phyloP scores from a whole-genome alignment of 2,797 vertebrate genomes.

The Trematomus bernacchii region DNA sequence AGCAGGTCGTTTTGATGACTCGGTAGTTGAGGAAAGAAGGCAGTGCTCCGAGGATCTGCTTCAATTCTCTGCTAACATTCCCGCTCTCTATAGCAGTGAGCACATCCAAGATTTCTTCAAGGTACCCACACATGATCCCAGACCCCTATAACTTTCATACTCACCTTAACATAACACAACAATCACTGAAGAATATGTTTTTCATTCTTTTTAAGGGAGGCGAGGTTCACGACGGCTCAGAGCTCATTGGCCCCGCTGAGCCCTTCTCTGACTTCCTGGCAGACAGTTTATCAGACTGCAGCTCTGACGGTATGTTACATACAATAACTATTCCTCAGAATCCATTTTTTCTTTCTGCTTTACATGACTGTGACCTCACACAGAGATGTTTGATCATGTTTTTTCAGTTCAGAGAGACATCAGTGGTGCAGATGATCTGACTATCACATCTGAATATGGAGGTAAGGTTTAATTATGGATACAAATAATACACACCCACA shows the following conservation, averaged over 20 bases:
- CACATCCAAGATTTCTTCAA: slow-evolving; percentile 97
- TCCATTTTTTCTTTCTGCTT: not conserved
- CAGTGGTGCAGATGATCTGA: slow-evolving; percentile 90
- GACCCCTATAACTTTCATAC: too few species aligned
- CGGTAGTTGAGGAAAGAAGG: slow-evolving; percentile 95
- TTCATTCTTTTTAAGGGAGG: slow-evolving; percentile 88
- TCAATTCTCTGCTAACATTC: slow-evolving; percentile 98
- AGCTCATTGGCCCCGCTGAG: slow-evolving; percentile 95
- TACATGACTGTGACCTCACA: not conserved
- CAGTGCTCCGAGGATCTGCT: slow-evolving; percentile 98
- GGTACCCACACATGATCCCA: slow-evolving; percentile 77
- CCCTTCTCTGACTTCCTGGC: slow-evolving; percentile 88
- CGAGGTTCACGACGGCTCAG: slow-evolving; percentile 94
- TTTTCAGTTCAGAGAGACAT: slow-evolving; percentile 88
- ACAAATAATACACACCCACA: not conserved
- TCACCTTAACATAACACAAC: too few species aligned
- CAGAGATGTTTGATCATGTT: slow-evolving; percentile 46
- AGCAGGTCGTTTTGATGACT: slow-evolving; percentile 95
- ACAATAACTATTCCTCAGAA: not conserved
- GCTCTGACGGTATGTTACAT: slow-evolving; percentile 90
- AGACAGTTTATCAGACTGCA: slow-evolving; percentile 93
- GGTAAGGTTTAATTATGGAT: slow-evolving; percentile 75
- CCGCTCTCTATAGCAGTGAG: slow-evolving; percentile 93
- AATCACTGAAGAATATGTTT: not conserved
- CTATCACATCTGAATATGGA: slow-evolving; percentile 90